phyloP scores from a whole-genome alignment of 2,113 vertebrate species.

The Istiophorus platypterus region DNA sequence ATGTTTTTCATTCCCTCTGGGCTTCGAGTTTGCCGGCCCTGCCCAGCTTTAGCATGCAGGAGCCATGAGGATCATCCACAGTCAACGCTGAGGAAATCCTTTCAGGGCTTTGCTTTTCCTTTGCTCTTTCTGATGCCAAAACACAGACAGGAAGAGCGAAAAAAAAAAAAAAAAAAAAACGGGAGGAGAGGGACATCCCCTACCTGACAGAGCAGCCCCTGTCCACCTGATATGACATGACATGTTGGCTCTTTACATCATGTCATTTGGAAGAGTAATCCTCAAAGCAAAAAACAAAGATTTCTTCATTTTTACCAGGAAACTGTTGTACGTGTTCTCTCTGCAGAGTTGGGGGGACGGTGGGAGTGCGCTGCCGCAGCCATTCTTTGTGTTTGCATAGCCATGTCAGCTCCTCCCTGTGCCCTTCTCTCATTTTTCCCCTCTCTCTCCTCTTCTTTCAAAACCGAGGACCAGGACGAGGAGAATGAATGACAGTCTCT shows the following conservation, averaged over 20 bases:
- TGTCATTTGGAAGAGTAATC: constrained; percentile 35
- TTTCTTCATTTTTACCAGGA: constrained; percentile 19
- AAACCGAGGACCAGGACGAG: constrained; percentile 29
- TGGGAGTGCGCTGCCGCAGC: constrained; percentile 65
- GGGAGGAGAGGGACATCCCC: constrained; percentile 37
- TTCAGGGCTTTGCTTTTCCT: constrained; percentile 74
- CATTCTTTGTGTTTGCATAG: constrained; percentile 76
- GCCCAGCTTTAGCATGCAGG: constrained; percentile 71
- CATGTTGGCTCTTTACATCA: constrained; percentile 29
- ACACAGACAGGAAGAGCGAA: constrained; percentile 74
- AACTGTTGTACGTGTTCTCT: constrained; percentile 30
- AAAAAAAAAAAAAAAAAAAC: neutral
- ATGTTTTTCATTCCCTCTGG: constrained; percentile 61
- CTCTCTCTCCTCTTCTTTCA: constrained; percentile 15
- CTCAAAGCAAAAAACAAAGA: constrained; percentile 35
- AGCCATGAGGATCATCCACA: constrained; percentile 79
- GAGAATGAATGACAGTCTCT: constrained; percentile 70
- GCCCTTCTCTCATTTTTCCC: constrained; percentile 23
- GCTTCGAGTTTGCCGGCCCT: constrained; percentile 65
- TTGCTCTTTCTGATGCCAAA: constrained; percentile 76
- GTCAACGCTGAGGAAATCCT: constrained; percentile 81
- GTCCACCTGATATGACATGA: constrained; percentile 48
- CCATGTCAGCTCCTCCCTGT: constrained; percentile 70
- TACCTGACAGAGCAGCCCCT: constrained; percentile 58
- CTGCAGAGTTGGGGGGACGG: constrained; percentile 48